Percentiles rank a stretch among this genome's conserved stretches.
Evolutionary conservation across 2,113 vertebrate species (phyloP).

Genomic region (Astur gentilis): DNA sequence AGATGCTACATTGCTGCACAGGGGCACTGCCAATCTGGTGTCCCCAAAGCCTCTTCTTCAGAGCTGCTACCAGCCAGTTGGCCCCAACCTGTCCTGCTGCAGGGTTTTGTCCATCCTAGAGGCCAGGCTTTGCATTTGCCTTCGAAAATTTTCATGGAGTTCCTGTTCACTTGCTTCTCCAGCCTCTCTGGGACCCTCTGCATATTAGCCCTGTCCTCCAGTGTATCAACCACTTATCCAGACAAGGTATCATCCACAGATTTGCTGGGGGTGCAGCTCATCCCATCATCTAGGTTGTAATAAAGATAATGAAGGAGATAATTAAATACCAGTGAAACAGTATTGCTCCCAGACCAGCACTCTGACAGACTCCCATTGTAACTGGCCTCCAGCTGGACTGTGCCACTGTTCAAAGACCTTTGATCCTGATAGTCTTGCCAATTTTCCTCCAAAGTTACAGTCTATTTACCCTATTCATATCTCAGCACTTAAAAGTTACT

Average conservation of each 20-base stretch:
- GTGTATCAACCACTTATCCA: background rate
- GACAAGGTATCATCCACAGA: too few relatives aligned
- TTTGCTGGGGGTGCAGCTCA: background rate
- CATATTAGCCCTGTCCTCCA: background rate
- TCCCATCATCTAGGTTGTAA: background rate
- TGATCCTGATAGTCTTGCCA: background rate
- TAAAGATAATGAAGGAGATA: background rate
- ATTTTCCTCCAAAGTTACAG: background rate
- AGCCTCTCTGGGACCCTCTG: background rate
- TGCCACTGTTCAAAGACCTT: background rate
- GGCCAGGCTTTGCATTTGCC: rapidly evolving
- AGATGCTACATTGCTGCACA: rapidly evolving
- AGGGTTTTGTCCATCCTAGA: background rate
- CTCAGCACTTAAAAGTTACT: background rate
- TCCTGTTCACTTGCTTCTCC: background rate
- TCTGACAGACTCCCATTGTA: background rate
- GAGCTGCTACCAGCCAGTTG: background rate
- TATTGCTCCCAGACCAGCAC: background rate
- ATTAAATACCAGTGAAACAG: background rate
- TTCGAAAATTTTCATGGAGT: background rate
- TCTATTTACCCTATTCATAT: background rate
- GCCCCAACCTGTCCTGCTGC: background rate
- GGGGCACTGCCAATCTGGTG: rapidly evolving
- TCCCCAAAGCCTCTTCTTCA: background rate
- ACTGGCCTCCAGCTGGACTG: background rate